Conservation (phyloP, 2,797 vertebrate genomes). For the Platyrinchus mystaceus region DNA sequence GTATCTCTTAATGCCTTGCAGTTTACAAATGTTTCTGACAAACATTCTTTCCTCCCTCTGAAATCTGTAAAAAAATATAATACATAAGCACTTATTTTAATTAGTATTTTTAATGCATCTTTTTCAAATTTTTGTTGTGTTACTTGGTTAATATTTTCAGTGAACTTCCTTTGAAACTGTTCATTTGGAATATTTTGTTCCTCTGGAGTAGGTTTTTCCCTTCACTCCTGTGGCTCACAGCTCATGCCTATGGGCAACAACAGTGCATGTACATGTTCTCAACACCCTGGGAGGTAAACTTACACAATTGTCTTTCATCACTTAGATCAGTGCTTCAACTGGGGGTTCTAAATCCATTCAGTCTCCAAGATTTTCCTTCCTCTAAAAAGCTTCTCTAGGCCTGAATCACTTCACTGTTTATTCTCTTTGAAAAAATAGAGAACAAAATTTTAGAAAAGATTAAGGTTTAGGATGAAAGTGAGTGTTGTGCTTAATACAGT, state of each 20-base stretch:
- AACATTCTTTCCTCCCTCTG: not conserved
- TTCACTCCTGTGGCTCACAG: not conserved
- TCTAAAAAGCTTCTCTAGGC: not conserved
- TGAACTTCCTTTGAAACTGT: not conserved
- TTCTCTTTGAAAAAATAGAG: not conserved
- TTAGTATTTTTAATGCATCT: not conserved
- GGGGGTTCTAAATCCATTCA: not conserved
- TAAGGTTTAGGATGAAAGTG: not conserved
- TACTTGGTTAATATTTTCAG: not conserved
- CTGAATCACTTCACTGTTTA: not conserved
- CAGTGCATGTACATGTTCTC: fast-evolving
- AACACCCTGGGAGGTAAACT: not conserved
- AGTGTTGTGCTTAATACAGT: not conserved
- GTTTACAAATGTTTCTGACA: not conserved
- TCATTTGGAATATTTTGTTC: not conserved
- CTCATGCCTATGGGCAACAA: not conserved
- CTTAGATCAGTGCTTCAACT: not conserved
- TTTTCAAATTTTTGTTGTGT: not conserved
- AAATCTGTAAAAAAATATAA: not conserved
- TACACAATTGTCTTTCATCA: not conserved
- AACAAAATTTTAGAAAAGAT: fast-evolving
- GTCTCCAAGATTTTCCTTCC: not conserved
- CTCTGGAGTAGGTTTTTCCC: not conserved
- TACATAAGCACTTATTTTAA: not conserved
- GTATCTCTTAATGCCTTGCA: not conserved